Evolutionary conservation across 2,888 invertebrate species (phyloP), one percentile per base, ranked within the genome.

Genomic region (Drosophila longiperda): DNA sequence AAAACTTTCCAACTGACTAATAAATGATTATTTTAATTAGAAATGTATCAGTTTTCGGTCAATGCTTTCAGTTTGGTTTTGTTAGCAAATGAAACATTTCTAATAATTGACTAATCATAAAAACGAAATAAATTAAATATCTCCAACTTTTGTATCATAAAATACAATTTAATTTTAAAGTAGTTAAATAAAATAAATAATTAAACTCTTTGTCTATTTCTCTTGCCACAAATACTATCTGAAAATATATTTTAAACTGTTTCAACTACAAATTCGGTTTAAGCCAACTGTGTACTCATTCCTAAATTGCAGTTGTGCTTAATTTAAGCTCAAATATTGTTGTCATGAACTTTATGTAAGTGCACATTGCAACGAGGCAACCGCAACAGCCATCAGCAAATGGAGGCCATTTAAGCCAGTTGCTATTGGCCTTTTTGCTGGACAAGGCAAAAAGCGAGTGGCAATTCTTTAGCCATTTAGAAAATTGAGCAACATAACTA

Each of bases 401-500:
- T 63, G 50, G 48, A 42, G 57, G 62, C 66, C 49, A 78, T 81
- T 78, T 75, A 75, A 69, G 72, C 49, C 68, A 52, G 34, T 45
- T 36, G 29, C 6, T n/a, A 8, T 33, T 49, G 33, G 52, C 40
- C n/a, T n/a, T 42, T 20, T 20, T 45, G 57, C 36, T 36, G 67
- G 42, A 59, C 23, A 40, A 53, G 49, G 49, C 23, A 54, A 61
- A 73, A 73, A 65, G 38, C 66, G 42, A 32, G 48, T 26, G 48
- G 57, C 69, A 75, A 69, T 82, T 65, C 73, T 67, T 71, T 73
- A 29, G 66, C 65, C 73, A 73, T 80, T 80, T 78, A 76, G 78
- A 73, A 83, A 78, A 82, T 73, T 77, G 67, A 73, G 72, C 68
- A 74, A 75, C 73, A 80, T 64, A 72, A 73, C 73, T 75, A 75